Evolutionary conservation across 2,888 invertebrate species (phyloP).

Genomic region (Chirona hameri): DNA sequence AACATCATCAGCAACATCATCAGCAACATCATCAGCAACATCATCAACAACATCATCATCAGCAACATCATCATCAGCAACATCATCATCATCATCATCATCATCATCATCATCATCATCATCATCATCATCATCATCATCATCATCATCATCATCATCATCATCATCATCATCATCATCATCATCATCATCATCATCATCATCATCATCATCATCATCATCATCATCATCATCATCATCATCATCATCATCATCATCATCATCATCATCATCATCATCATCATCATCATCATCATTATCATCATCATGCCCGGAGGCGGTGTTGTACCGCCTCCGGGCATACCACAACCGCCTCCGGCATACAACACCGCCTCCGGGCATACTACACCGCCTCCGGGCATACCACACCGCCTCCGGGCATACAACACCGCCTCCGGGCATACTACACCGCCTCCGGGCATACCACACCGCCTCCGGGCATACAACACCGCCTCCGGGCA

Average conservation of each 20-base stretch:
- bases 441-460: no score
- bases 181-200: slow-evolving; percentile 22
- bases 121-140: slow-evolving; percentile 22
- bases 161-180: slow-evolving; percentile 22
- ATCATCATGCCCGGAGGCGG: neutral
- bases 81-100: slow-evolving; percentile 22
- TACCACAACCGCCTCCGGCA: no score
- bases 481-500: no score
- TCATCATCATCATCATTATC: slow-evolving; percentile 22
- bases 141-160: slow-evolving; percentile 12
- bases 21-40: no score
- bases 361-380: no score
- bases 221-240: slow-evolving; percentile 22
- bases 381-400: no score
- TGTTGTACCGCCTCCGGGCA: neutral
- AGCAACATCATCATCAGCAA: no score
- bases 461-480: no score
- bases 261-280: slow-evolving; percentile 9
- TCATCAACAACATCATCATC: no score
- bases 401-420: no score
- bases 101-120: slow-evolving; percentile 22
- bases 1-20: no score
- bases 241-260: slow-evolving; percentile 22
- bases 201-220: slow-evolving; percentile 22
- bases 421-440: no score